phyloP scores from a whole-genome alignment of 2,797 vertebrate genomes.

The Anolis apletophallus region DNA sequence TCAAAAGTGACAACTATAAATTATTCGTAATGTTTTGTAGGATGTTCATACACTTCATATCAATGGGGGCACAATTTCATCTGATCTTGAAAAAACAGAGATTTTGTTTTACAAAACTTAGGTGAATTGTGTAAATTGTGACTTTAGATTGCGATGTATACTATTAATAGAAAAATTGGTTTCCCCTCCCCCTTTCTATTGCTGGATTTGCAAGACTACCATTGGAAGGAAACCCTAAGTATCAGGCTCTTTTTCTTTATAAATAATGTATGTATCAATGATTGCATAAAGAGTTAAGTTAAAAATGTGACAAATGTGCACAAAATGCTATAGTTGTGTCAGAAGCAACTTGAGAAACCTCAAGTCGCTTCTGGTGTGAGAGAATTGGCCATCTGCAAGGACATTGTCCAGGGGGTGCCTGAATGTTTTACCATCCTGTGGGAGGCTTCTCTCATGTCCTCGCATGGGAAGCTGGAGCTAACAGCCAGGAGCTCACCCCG shows the following conservation, averaged over 20 bases:
- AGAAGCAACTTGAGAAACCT: no score
- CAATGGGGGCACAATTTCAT: background rate
- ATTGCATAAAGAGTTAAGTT: background rate
- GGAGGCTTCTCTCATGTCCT: no score
- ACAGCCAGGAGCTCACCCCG: no score
- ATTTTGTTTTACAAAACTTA: background rate
- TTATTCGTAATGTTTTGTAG: constrained; percentile 19
- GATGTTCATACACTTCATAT: background rate
- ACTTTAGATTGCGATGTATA: background rate
- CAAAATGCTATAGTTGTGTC: background rate
- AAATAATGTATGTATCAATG: background rate
- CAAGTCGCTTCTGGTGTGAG: no score
- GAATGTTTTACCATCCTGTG: no score
- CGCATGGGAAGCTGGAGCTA: no score
- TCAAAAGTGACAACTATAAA: constrained; percentile 1
- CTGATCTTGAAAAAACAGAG: background rate
- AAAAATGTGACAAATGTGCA: background rate
- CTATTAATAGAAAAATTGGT: no score
- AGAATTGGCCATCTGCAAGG: no score
- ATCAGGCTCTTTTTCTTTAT: background rate
- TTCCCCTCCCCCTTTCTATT: background rate
- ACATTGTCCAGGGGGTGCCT: no score
- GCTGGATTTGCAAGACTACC: background rate
- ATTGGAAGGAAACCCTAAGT: background rate
- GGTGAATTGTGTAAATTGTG: background rate